Evolutionary conservation across 2,888 invertebrate species (phyloP).

Genomic region (Aromia moschata): DNA sequence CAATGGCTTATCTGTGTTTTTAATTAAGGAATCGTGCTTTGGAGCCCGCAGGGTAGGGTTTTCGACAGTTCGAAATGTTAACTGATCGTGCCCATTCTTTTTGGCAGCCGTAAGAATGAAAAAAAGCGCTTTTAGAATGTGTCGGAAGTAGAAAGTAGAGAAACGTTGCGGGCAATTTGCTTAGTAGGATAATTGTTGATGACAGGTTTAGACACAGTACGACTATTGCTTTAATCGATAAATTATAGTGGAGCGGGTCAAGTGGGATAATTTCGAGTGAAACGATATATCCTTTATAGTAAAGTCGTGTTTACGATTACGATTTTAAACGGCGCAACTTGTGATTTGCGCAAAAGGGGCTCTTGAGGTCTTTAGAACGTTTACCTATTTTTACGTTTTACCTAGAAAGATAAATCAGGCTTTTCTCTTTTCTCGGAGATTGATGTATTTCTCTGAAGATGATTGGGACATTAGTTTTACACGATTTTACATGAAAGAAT

Average conservation of each 20-base stretch:
- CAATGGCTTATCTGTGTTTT: slow-evolving; percentile 11
- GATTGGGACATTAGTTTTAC: too few species aligned
- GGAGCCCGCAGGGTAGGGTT: slow-evolving; percentile 7
- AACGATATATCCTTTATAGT: too few species aligned
- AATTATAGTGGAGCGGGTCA: background rate
- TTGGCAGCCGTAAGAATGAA: background rate
- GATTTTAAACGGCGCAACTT: too few species aligned
- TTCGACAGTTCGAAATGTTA: background rate
- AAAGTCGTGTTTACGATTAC: too few species aligned
- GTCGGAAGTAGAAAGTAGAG: background rate
- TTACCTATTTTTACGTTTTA: too few species aligned
- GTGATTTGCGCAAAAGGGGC: too few species aligned
- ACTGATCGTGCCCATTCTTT: background rate
- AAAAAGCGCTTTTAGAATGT: background rate
- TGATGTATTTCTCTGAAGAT: too few species aligned
- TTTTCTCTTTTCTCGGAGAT: too few species aligned
- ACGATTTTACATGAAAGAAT: too few species aligned
- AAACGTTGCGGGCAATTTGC: background rate
- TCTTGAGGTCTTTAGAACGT: too few species aligned
- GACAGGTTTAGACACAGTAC: background rate
- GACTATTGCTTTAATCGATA: background rate
- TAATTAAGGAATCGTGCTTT: slow-evolving; percentile 11
- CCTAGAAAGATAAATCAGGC: too few species aligned
- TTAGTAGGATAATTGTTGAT: background rate
- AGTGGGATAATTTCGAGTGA: too few species aligned